Evolutionary conservation across 2,888 invertebrate species (phyloP), one percentile per base, ranked within the genome.

Genomic region (Caradrina clavipalpis): DNA sequence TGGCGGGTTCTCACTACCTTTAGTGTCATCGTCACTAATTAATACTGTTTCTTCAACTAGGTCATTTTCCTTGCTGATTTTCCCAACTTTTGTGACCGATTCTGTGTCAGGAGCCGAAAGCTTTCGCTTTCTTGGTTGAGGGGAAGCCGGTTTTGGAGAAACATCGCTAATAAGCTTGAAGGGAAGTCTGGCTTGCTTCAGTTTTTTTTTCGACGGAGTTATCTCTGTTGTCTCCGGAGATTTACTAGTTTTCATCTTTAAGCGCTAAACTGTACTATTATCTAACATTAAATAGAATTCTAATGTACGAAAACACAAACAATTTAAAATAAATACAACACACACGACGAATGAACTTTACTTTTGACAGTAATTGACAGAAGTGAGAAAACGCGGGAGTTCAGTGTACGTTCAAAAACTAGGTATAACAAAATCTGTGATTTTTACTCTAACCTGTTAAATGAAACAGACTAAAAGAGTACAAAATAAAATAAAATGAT

Each of bases 141-240:
- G 86, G 75, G 86, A 81, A 58, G 86, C 88, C 54, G 92, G 85
- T 65, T 89, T 89, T 31, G 95, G 91, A 49, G 96, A 91, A 59
- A 86, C 90, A 86, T 95, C 95, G 73, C 96, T 93, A 63, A 96
- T 89, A 76, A 96, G 85, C 91, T 96, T 97, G 86, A 97, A 97
- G 77, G 97, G 97, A 77, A 97, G 93, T 80, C 97, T 95, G 77
- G 97, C 97, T 89, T 97, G 97, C 78, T 96, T 96, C 64, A 97
- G 89, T 85, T 97, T 97, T 87, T 97, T 97, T 87, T 94, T 95
- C 15, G 95, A 94, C 47, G 96, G 95, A 54, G 95, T 95, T 80
- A 93, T 87, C 81, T 93, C 93, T 61, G 87, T 87, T 76, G 87
- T 90, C 68, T 91, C 92, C 15, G 93, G 91, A 19, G 93, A 90